Percentiles rank a stretch among this genome's conserved stretches.
Evolutionary conservation across 2,888 invertebrate genomes (phyloP).

Genomic region (Fabriciana adippe): DNA sequence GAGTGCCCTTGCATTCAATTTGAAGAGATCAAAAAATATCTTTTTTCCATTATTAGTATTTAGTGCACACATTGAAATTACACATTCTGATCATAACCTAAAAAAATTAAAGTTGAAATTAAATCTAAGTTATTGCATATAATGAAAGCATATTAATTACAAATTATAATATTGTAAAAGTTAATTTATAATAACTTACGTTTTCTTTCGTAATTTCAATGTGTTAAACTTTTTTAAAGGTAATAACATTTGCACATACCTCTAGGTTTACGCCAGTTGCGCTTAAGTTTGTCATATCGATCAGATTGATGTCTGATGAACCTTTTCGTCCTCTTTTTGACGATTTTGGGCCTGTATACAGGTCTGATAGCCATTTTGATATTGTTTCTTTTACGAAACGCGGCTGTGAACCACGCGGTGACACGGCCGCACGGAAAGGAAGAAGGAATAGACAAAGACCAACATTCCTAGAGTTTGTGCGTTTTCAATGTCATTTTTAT

Average conservation of each 20-base stretch:
- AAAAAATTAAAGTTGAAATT: background rate
- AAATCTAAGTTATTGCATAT: background rate
- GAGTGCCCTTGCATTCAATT: constrained; percentile 73
- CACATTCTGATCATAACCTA: constrained; percentile 33
- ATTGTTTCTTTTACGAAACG: constrained; percentile 66
- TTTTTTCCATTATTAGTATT: background rate
- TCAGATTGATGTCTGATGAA: constrained; percentile 99
- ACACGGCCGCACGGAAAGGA: constrained; percentile 81
- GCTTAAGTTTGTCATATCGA: constrained; percentile 97
- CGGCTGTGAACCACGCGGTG: constrained; percentile 80
- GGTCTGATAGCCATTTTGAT: constrained; percentile 94
- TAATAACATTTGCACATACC: constrained; percentile 67
- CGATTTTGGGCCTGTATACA: constrained; percentile 93
- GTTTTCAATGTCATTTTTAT: constrained; percentile 51
- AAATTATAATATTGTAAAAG: background rate
- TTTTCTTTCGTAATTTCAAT: background rate
- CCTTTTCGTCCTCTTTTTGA: constrained; percentile 99
- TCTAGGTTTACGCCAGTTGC: constrained; percentile 99
- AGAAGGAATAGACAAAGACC: constrained; percentile 71
- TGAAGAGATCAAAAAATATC: background rate
- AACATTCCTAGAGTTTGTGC: constrained; percentile 65
- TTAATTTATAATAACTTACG: background rate
- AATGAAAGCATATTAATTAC: background rate
- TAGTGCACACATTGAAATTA: background rate
- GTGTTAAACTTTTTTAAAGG: background rate